These are phyloP conservation scores for Lordiphosa collinella DNA, from an alignment of 1,140 invertebrate genomes.

Conservation along the genomic window DNA sequence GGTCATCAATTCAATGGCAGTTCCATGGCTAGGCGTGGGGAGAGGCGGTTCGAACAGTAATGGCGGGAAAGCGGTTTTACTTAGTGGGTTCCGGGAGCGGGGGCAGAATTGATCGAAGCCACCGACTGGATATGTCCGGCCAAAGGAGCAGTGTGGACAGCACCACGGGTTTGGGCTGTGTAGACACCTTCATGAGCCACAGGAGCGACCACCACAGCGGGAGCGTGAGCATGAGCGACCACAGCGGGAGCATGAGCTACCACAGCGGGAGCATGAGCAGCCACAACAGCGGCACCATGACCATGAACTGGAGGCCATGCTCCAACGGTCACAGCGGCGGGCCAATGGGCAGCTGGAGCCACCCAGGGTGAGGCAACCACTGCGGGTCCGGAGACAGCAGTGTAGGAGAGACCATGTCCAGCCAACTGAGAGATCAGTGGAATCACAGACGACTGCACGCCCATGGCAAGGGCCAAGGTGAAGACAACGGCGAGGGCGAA, in stretches of 20 bases:
- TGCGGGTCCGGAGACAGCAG: conserved; percentile 52
- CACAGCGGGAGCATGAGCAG: conserved; percentile 15
- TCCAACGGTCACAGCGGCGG: conserved; percentile 42
- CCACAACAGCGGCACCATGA: conserved; percentile 19
- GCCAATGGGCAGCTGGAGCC: conserved; percentile 48
- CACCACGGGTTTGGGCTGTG: conserved; percentile 81
- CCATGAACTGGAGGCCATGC: conserved; percentile 16
- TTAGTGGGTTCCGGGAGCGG: conserved; percentile 81
- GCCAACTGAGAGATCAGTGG: conserved; percentile 61
- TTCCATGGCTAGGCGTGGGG: conserved; percentile 26
- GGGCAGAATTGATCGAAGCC: conserved; percentile 79
- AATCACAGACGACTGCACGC: conserved; percentile 72
- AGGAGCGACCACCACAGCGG: conserved; percentile 53
- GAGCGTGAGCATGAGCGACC: conserved; percentile 28
- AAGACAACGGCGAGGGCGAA: conserved; percentile 65
- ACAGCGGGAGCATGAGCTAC: conserved; percentile 11
- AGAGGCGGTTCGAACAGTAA: conserved; percentile 17
- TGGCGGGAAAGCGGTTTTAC: neutral
- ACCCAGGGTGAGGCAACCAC: conserved; percentile 56
- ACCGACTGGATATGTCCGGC: conserved; percentile 78
- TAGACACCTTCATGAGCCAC: conserved; percentile 75
- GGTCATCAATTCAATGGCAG: conserved; percentile 34
- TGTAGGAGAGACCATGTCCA: conserved; percentile 66
- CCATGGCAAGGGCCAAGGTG: conserved; percentile 75
- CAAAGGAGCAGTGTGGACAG: conserved; percentile 80